Evolutionary conservation across 1,140 invertebrate species (phyloP).

Genomic region (Aplysia californica): DNA sequence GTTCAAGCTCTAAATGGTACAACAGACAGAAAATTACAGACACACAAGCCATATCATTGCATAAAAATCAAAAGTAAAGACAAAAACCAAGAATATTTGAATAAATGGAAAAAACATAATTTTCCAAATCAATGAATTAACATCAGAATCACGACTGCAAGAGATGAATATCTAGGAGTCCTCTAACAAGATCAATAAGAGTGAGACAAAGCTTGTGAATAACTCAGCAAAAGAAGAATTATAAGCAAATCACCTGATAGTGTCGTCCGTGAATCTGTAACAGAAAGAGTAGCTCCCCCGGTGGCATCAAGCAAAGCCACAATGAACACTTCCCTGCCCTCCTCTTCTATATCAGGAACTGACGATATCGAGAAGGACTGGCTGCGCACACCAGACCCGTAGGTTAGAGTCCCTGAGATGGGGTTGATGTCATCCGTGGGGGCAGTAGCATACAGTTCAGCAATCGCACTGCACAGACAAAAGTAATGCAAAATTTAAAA

Average conservation of each 20-base stretch:
- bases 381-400: slow-evolving; percentile 28
- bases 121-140: too few relatives aligned
- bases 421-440: slow-evolving; percentile 50
- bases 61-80: too few relatives aligned
- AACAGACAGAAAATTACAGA: background rate
- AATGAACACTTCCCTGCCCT: slow-evolving; percentile 60
- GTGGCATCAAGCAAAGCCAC: slow-evolving; percentile 52
- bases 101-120: too few relatives aligned
- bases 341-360: slow-evolving; percentile 56
- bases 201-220: too few relatives aligned
- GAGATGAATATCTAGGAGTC: too few relatives aligned
- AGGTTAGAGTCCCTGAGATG: slow-evolving; percentile 57
- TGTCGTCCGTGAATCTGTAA: slow-evolving; percentile 42
- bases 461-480: slow-evolving; percentile 49
- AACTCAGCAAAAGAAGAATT: too few relatives aligned
- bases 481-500: background rate
- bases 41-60: too few relatives aligned
- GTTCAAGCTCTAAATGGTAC: background rate
- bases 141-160: too few relatives aligned
- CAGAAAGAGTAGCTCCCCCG: slow-evolving; percentile 53
- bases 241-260: too few relatives aligned
- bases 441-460: slow-evolving; percentile 47
- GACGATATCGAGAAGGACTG: slow-evolving; percentile 44
- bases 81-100: too few relatives aligned
- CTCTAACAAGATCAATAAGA: too few relatives aligned